Evolutionary conservation across 2,113 vertebrate species (phyloP).

Genomic region (Porphyrio hochstetteri): DNA sequence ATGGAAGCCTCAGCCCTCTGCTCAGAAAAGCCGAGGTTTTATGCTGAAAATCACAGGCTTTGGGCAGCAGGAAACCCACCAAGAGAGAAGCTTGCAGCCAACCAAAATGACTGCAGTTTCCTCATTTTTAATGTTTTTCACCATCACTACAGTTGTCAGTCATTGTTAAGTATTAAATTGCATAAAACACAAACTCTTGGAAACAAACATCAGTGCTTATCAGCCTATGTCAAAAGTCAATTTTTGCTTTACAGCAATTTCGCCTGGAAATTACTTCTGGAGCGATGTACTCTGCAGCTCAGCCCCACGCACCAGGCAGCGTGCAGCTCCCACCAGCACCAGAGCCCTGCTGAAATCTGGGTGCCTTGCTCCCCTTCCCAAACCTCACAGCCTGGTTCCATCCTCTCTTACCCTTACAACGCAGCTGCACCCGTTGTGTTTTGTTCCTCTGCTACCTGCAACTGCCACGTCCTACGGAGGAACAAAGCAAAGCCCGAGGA

Average conservation of each 20-base stretch:
- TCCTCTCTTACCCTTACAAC: background rate
- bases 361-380: background rate
- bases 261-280: constrained; percentile 29
- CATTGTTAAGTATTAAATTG: constrained; percentile 63
- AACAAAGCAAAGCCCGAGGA: background rate
- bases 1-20: background rate
- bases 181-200: constrained; percentile 62
- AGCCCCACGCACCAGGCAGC: background rate
- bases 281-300: background rate
- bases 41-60: background rate
- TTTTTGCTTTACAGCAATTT: constrained; percentile 64
- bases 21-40: background rate
- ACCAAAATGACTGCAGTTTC: constrained; percentile 25
- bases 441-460: background rate
- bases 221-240: constrained; percentile 66
- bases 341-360: background rate
- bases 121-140: constrained; percentile 42
- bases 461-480: background rate
- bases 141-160: constrained; percentile 37
- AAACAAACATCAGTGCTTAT: constrained; percentile 63
- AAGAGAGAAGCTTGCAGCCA: background rate
- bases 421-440: fast-evolving
- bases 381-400: background rate
- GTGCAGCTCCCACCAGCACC: background rate
- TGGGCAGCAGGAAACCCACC: background rate